Percentiles rank a stretch among this genome's conserved stretches.
phyloP scores from a whole-genome alignment of 2,888 invertebrate genomes.

The Auanema sp. region DNA sequence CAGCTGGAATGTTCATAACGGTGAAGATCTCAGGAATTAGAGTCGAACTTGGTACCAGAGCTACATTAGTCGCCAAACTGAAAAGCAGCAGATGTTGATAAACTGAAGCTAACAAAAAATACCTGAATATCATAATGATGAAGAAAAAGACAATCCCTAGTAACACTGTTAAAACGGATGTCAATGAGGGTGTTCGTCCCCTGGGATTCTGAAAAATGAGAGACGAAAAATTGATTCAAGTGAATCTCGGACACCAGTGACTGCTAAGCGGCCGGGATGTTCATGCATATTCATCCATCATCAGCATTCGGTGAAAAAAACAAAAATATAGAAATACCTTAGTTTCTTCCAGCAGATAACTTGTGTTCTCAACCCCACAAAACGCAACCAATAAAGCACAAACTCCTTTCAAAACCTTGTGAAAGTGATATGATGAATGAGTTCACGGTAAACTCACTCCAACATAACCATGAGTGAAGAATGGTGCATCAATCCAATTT shows the following conservation, averaged over 20 bases:
- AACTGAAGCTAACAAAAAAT: neutral
- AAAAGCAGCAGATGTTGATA: no score
- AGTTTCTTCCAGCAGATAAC: slow-evolving; percentile 38
- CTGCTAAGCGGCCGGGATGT: no score
- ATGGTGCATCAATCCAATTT: slow-evolving; percentile 40
- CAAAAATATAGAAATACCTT: slow-evolving; percentile 13
- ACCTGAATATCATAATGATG: slow-evolving; percentile 22
- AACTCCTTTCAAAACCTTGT: no score
- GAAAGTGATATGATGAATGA: no score
- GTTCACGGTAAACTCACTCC: no score
- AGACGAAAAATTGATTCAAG: no score
- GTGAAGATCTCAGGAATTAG: slow-evolving; percentile 39
- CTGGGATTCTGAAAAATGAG: slow-evolving; percentile 15
- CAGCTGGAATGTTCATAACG: slow-evolving; percentile 38
- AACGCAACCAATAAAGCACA: slow-evolving; percentile 33
- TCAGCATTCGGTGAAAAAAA: neutral
- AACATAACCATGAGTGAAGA: slow-evolving; percentile 33
- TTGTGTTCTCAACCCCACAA: slow-evolving; percentile 35
- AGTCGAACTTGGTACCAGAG: slow-evolving; percentile 21
- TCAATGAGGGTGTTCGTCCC: slow-evolving; percentile 10
- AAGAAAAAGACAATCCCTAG: slow-evolving; percentile 15
- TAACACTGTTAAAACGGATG: slow-evolving; percentile 10
- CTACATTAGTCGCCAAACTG: slow-evolving; percentile 37
- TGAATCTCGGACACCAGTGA: no score
- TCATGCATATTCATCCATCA: neutral